phyloP scores from a whole-genome alignment of 2,888 invertebrate genomes.

The Aphodius sticticus region DNA sequence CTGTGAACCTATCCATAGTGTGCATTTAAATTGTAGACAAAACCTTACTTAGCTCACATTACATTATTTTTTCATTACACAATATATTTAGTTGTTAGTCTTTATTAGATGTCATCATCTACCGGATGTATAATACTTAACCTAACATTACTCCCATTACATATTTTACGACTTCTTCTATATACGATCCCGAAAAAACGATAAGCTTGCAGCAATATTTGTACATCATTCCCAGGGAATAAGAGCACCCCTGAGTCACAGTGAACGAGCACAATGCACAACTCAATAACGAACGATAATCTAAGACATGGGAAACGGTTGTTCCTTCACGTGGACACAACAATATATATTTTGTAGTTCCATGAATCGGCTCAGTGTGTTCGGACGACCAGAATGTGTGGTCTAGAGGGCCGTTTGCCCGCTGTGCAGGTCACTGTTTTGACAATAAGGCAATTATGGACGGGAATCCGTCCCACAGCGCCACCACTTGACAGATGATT shows the following conservation, averaged over 20 bases:
- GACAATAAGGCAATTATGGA: conserved; percentile 60
- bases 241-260: background rate
- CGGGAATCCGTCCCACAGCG: conserved; percentile 56
- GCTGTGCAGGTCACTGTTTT: conserved; percentile 56
- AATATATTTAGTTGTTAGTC: no score
- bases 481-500: conserved; percentile 58
- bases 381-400: conserved; percentile 52
- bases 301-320: background rate
- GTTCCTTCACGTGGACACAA: background rate
- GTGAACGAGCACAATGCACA: no score
- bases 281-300: no score
- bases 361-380: background rate
- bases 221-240: background rate
- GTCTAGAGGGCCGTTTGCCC: conserved; percentile 46
- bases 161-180: background rate
- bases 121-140: no score
- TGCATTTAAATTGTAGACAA: no score
- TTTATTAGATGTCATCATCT: no score
- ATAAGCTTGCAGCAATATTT: background rate
- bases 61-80: no score
- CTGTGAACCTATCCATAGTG: no score
- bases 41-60: no score
- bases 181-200: background rate
- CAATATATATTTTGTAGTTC: background rate
- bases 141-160: background rate